Percentiles rank a stretch among this genome's conserved stretches.
phyloP scores from a whole-genome alignment of 2,797 vertebrate species.

The Chloroceryle amazona region DNA sequence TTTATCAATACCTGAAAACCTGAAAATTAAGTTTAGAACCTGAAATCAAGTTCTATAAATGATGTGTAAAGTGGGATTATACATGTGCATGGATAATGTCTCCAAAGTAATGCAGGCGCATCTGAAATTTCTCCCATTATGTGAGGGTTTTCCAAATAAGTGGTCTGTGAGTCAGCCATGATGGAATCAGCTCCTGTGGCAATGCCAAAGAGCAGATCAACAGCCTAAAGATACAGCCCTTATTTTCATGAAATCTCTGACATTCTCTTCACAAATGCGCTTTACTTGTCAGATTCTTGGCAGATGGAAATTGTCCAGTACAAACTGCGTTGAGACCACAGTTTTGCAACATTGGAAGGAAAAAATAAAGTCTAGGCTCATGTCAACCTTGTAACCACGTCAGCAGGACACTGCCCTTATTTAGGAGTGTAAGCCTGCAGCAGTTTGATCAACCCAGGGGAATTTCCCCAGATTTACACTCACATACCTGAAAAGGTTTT shows the following conservation, averaged over 20 bases:
- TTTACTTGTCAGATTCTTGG: not conserved
- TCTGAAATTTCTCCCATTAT: constrained; percentile 3
- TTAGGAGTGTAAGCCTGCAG: not conserved
- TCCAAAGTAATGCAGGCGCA: not conserved
- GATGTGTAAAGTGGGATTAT: not conserved
- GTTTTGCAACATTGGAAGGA: constrained; percentile 37
- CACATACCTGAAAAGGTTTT: constrained; percentile 44
- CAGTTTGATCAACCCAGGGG: not conserved
- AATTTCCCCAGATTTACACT: constrained; percentile 49
- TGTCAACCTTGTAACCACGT: constrained; percentile 13
- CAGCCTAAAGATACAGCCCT: not conserved
- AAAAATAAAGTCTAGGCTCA: constrained; percentile 56
- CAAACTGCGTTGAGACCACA: constrained; percentile 37
- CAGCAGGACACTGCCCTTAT: constrained; percentile 51
- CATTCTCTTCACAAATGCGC: not conserved
- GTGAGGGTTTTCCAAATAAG: not conserved
- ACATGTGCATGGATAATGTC: not conserved
- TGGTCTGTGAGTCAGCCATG: not conserved
- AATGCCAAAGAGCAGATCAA: not conserved
- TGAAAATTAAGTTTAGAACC: not conserved
- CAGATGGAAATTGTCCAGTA: constrained; percentile 55
- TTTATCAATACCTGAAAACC: not conserved
- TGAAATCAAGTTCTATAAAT: not conserved
- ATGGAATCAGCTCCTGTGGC: not conserved
- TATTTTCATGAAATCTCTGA: constrained; percentile 26